Evolutionary conservation across 2,888 invertebrate species (phyloP), one percentile per base, ranked within the genome.

Genomic region (Lapara coniferarum): DNA sequence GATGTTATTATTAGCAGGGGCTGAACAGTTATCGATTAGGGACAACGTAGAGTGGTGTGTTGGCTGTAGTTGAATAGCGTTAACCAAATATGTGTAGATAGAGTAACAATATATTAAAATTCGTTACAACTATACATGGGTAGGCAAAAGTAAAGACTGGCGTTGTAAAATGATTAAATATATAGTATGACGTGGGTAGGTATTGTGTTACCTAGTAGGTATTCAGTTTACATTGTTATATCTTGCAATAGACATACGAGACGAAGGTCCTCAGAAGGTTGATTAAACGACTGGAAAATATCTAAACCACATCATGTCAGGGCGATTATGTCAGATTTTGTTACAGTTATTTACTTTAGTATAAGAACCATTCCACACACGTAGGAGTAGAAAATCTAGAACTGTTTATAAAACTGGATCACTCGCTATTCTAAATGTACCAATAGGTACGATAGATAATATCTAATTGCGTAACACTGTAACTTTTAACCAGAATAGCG

Each of bases 11-110:
- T 78, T 83, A 81, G 80, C 76, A 70, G 73, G 74, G 80, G 78
- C 80, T 79, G 81, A 81, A 81, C 49, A 78, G 78, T 77, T 81
- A 83, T 84, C 79, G 84, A 81, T 84, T 67, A 46, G 19, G 56
- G 55, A 56, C 55, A 19, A 55, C 46, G 56, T 19, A 46, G 63
- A 46, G 49, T 46, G 49, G 63, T 49, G 49, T 19, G 19, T 63
- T 19, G 7, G 19, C 13, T 19, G 10, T 46, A 49, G 13, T 63
- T 49, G 7, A 10, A 19, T 49, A 19, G 19, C 49, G 49, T 19
- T 10, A 46, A 12, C 46, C 46, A 63, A 63, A 49, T 63, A 63
- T 10, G 46, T 16, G 19, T 16, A 0, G 37, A 37, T 37, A 56
- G 13, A 56, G 10, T 19, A 30, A 56, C 13, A 56, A 56, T 56